These are phyloP conservation scores for Otus scops DNA, from an alignment of 2,797 vertebrate species.

Conservation along the genomic window DNA sequence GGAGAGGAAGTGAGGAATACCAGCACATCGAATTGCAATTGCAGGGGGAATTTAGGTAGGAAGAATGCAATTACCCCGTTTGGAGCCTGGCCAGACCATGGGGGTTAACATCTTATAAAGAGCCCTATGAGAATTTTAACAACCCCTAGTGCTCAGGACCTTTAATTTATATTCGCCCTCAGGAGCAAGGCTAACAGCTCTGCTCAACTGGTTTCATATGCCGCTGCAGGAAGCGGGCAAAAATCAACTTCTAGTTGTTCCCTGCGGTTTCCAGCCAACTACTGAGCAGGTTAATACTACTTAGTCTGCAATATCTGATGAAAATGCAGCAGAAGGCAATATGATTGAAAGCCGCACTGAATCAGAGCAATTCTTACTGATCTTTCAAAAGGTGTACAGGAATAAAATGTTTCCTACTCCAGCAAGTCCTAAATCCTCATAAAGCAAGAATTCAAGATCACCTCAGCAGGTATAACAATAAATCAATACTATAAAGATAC, in stretches of 20 bases:
- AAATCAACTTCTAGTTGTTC: background rate
- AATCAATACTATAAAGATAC: background rate
- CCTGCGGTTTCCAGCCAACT: background rate
- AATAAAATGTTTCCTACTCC: background rate
- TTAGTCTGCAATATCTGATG: background rate
- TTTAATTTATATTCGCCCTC: constrained; percentile 47
- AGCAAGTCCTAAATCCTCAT: background rate
- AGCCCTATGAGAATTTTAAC: constrained; percentile 70
- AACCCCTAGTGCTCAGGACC: constrained; percentile 32
- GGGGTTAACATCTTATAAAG: constrained; percentile 65
- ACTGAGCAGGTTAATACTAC: background rate
- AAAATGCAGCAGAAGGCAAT: background rate
- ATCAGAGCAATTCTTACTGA: background rate
- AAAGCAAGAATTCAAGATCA: background rate
- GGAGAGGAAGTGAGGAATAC: constrained; percentile 72
- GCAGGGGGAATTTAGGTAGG: constrained; percentile 74
- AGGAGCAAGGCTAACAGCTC: constrained; percentile 45
- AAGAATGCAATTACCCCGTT: constrained; percentile 72
- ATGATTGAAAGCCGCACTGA: background rate
- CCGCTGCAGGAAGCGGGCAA: background rate
- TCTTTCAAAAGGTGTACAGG: background rate
- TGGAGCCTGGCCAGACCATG: constrained; percentile 66
- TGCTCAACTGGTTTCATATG: background rate
- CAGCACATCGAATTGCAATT: constrained; percentile 72
- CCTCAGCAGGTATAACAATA: background rate